Conservation (phyloP, 1,140 invertebrate species). For the Argopecten irradians region DNA sequence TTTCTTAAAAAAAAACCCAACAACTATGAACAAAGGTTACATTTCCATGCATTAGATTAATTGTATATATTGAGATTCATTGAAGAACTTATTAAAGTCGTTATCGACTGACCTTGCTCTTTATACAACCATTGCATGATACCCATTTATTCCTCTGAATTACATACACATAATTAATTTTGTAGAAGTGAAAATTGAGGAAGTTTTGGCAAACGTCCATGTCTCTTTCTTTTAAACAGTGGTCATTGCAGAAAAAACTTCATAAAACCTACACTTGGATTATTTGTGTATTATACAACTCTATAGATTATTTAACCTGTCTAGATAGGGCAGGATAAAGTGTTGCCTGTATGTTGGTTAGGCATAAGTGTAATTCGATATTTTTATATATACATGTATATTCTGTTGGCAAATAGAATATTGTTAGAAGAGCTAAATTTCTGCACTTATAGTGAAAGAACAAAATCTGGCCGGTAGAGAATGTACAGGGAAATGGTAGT, state of each 20-base stretch:
- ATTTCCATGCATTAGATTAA: conserved; percentile 9
- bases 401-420: no score
- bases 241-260: not conserved
- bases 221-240: not conserved
- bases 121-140: not conserved
- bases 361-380: no score
- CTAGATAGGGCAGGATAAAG: not conserved
- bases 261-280: not conserved
- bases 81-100: not conserved
- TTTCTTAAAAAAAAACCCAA: no score
- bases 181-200: not conserved
- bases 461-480: no score
- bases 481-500: no score
- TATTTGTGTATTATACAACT: not conserved
- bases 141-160: not conserved
- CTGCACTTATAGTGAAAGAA: no score
- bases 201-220: not conserved
- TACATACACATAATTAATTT: conserved; percentile 7
- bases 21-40: no score
- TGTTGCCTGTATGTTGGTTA: no score
- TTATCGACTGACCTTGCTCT: not conserved
- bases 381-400: no score
- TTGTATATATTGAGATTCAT: not conserved
- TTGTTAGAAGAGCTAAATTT: no score
- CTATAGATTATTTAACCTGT: not conserved